Evolutionary conservation across 2,797 vertebrate species (phyloP), one percentile per base, ranked within the genome.

Genomic region (Cygnus olor): DNA sequence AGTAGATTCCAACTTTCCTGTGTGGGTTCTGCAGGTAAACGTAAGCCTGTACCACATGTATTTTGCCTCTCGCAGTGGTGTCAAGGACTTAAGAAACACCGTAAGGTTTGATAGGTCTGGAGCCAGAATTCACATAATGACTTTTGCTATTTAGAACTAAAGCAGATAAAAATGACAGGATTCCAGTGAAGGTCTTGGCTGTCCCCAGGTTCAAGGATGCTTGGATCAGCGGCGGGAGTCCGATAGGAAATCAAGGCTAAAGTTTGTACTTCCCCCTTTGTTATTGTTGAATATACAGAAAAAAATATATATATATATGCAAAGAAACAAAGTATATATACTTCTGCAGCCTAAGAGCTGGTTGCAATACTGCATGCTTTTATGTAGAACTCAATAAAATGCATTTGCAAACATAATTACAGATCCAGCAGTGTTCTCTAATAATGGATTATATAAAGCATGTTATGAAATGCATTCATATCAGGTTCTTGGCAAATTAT

Each of bases 321-420:
- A 87, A 95, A 57, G 63, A 42, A 65, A 42, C 18, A 76, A 76
- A 80, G 44, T 49, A 15, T 38, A 3, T 44, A 53, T 27, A 18
- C 20, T 71, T 85, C 68, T 92, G 57, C 68, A 79, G 56, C 47
- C 42, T 65, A 25, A 64, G 34, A 82, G 80, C 38, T 68, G 42
- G 36, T 93, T 91, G 85, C 86, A 77, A 17, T 79, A 58, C 54
- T 82, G 42, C 38, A 58, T 83, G 57, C 64, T 81, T 94, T 95
- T 93, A 86, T 89, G 66, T 82, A 93, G 93, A 96, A 93, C 82
- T 92, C 97, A 95, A 87, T 96, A 96, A 96, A 97, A 96, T 94
- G 73, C 86, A 96, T 97, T 96, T 96, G 85, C 93, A 96, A 96
- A 92, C 69, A 45, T 96, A 97, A 97, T 97, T 97, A 97, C 72